phyloP scores from a whole-genome alignment of 2,113 vertebrate species.

The Centropristis striata region DNA sequence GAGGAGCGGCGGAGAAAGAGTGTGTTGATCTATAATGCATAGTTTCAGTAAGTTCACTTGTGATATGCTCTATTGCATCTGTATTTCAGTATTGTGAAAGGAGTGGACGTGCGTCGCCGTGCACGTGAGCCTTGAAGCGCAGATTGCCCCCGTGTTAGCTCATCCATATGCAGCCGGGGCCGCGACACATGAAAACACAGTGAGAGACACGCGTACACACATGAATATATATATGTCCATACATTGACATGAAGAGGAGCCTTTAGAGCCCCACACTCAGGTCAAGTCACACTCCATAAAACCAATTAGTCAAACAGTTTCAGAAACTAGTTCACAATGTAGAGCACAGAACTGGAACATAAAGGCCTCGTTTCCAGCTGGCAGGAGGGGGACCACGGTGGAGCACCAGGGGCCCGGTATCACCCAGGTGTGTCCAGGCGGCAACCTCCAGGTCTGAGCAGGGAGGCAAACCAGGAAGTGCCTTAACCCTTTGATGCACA shows the following conservation, averaged over 20 bases:
- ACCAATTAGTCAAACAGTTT: constrained; percentile 30
- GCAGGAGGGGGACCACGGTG: not conserved
- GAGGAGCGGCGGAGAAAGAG: constrained; percentile 6
- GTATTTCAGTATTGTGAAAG: constrained; percentile 62
- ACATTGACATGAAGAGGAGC: not conserved
- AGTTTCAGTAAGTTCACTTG: constrained; percentile 82
- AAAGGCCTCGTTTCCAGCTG: constrained; percentile 3
- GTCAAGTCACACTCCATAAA: not conserved
- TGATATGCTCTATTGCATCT: constrained; percentile 75
- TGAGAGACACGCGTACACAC: constrained; percentile 11
- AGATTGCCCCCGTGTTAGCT: constrained; percentile 67
- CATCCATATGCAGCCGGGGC: constrained; percentile 61
- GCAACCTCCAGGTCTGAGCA: too few species aligned
- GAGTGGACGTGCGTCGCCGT: not conserved
- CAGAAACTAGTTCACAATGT: constrained; percentile 41
- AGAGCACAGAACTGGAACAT: constrained; percentile 29
- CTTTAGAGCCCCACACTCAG: not conserved
- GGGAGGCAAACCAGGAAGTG: too few species aligned
- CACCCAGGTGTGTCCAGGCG: too few species aligned
- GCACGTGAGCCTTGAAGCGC: constrained; percentile 43
- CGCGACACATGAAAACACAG: constrained; percentile 25
- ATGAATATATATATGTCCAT: not conserved
- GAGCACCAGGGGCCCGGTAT: too few species aligned
- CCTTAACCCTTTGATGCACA: too few species aligned
- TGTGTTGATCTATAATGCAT: constrained; percentile 84